These are phyloP conservation scores for Tetrax tetrax DNA, from an alignment of 2,113 vertebrate genomes.

Conservation along the genomic window DNA sequence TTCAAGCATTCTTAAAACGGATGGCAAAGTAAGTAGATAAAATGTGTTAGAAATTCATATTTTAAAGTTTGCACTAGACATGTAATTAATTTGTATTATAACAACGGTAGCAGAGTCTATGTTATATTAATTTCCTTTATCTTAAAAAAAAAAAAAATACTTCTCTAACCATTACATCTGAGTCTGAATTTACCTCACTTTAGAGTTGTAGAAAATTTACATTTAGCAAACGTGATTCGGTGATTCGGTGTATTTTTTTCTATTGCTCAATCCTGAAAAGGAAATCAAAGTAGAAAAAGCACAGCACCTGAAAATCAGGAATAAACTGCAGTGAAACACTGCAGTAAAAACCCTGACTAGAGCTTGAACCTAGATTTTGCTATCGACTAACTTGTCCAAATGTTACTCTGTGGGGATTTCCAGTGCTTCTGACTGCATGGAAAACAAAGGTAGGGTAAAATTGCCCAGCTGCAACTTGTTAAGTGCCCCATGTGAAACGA, in stretches of 20 bases:
- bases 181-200: background rate
- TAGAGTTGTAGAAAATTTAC: background rate
- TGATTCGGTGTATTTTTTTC: background rate
- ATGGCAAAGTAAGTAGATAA: conserved; percentile 48
- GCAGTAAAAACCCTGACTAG: background rate
- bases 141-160: background rate
- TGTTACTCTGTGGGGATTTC: background rate
- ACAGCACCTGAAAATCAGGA: background rate
- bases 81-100: background rate
- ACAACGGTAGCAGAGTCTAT: background rate
- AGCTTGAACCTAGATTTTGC: background rate
- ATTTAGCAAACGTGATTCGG: background rate
- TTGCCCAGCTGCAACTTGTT: background rate
- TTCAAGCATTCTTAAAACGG: conserved; percentile 32
- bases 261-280: background rate
- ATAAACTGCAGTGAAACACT: background rate
- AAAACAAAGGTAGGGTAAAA: background rate
- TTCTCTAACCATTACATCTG: background rate
- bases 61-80: background rate
- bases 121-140: background rate
- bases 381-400: background rate
- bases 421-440: background rate
- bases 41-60: background rate
- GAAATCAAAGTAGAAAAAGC: background rate
- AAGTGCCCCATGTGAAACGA: background rate